phyloP scores from a whole-genome alignment of 2,888 invertebrate species.

The Drosophila birchii region DNA sequence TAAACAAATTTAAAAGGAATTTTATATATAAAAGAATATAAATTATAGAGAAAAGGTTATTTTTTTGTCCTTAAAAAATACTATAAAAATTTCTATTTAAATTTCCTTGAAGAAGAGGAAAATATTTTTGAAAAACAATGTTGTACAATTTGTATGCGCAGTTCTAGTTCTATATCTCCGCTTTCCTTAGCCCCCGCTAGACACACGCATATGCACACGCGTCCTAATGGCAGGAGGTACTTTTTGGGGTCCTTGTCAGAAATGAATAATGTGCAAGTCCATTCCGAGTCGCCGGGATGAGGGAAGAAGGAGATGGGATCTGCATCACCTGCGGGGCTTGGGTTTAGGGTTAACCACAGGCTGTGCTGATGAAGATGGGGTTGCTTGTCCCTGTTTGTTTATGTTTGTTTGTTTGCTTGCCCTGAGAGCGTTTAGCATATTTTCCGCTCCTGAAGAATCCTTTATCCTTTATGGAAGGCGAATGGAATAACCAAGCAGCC shows the following conservation, averaged over 20 bases:
- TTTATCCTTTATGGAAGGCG: constrained; percentile 36
- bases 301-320: constrained; percentile 2
- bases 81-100: not conserved
- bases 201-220: constrained; percentile 2
- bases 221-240: constrained; percentile 21
- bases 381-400: constrained; percentile 7
- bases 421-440: constrained; percentile 47
- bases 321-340: constrained; percentile 4
- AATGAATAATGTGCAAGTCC: constrained; percentile 40
- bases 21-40: not conserved
- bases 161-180: not conserved
- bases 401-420: constrained; percentile 9
- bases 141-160: not conserved
- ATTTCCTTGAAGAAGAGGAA: not conserved
- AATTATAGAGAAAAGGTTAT: too few species aligned
- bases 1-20: not conserved
- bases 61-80: not conserved
- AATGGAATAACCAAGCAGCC: constrained; percentile 33
- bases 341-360: constrained; percentile 8
- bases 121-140: not conserved
- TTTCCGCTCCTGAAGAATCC: constrained; percentile 26
- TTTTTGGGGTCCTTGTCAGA: constrained; percentile 24
- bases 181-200: not conserved
- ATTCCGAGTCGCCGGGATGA: constrained; percentile 11
- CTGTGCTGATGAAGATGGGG: constrained; percentile 23